Evolutionary conservation across 2,797 vertebrate genomes (phyloP).

Genomic region (Acipenser oxyrinchus): DNA sequence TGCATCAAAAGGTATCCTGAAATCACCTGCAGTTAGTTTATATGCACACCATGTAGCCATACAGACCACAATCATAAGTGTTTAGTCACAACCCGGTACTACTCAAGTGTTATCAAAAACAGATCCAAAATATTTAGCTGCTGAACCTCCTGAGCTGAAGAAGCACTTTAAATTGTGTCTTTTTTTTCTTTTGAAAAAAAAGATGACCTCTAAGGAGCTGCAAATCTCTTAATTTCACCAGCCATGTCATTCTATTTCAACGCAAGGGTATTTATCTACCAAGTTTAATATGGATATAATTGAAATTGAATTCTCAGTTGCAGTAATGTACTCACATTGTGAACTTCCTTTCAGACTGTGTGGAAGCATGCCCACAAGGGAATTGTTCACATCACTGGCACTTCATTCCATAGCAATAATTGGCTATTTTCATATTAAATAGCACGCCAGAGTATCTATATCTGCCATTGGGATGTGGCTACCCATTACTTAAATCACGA

Average conservation of each 20-base stretch:
- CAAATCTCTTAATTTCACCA: background rate
- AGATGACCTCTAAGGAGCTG: background rate
- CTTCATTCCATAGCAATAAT: slow-evolving; percentile 69
- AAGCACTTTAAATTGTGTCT: too few relatives aligned
- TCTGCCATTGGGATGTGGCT: slow-evolving; percentile 35
- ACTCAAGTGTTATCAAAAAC: too few relatives aligned
- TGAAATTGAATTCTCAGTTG: too few relatives aligned
- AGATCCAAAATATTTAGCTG: too few relatives aligned
- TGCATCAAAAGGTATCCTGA: background rate
- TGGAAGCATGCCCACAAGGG: slow-evolving; percentile 40
- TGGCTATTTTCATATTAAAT: slow-evolving; percentile 54
- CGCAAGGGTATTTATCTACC: background rate
- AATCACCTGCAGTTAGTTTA: background rate
- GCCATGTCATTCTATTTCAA: background rate
- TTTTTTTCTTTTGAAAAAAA: background rate
- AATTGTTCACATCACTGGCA: slow-evolving; percentile 47
- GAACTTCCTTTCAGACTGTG: slow-evolving; percentile 18
- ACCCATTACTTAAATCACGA: slow-evolving; percentile 38
- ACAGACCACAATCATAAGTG: too few relatives aligned
- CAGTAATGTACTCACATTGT: too few relatives aligned
- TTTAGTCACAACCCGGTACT: too few relatives aligned
- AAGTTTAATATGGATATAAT: too few relatives aligned
- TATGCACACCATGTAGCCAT: background rate
- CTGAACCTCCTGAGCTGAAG: too few relatives aligned
- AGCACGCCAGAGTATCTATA: slow-evolving; percentile 50